Base-by-base conservation (phyloP, 2,888 invertebrate species). In the Zootermopsis nevadensis region DNA sequence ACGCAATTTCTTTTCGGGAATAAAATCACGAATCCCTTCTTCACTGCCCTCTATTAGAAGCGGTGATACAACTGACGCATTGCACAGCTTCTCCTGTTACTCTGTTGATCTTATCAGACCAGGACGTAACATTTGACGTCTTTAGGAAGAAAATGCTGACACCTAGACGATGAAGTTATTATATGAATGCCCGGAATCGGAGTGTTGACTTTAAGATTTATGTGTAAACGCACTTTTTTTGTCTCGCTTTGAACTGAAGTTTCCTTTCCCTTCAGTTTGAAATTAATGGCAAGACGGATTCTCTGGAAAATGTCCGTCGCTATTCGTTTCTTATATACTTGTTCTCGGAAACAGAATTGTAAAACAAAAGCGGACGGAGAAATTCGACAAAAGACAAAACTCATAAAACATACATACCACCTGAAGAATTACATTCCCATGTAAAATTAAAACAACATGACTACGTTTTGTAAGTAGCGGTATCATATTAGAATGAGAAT, bases 251-350 rank as follows among this genome's bases (percentile, higher is more conserved):
- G 27, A 60, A 60, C 60, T 27, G n/a, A 1, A 60, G 27, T 4
- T 60, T 60, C 60, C 6, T 60, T 60, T 60, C 27, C 27, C n/a
- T 60, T 60, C n/a, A 60, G n/a, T 60, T 60, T 60, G n/a, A 60
- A 60, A 60, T 27, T 60, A 60, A 60, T 60, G 60, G 60, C 60
- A 60, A 60, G n/a, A 60, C n/a, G 27, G 60, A 8, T 60, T n/a
- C 60, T 60, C 60, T 27, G 27, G 60, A 60, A 27, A 60, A n/a
- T 60, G 27, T 60, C 10, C 4, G 60, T 60, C 60, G 60, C 15
- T n/a, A n/a, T 60, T 60, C 27, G 60, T 60, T 60, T 60, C n/a
- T 60, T 60, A 60, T 60, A n/a, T 60, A n/a, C 27, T 60, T 60
- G 27, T n/a, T 60, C 60, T 27, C 1, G 60, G 27, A 60, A 60